phyloP scores from a whole-genome alignment of 1,140 invertebrate genomes.

The Drosophila parabipectinata region DNA sequence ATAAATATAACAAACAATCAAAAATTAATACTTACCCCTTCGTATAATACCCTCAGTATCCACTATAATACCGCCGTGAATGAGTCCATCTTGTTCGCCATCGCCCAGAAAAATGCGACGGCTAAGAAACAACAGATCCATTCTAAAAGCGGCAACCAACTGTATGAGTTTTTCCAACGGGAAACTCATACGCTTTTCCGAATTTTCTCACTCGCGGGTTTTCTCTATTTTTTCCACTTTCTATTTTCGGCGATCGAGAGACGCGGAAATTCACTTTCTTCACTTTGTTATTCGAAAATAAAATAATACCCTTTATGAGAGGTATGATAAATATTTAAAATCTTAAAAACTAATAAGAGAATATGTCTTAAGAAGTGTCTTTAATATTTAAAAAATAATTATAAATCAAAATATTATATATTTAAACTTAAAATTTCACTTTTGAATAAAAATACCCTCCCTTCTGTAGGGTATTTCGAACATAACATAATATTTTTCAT shows the following conservation, averaged over 20 bases:
- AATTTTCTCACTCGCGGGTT: too few species aligned
- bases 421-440: too few species aligned
- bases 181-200: not conserved
- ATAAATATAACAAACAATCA: not conserved
- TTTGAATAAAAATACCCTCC: too few species aligned
- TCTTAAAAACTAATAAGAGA: not conserved
- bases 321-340: not conserved
- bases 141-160: constrained; percentile 34
- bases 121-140: constrained; percentile 82
- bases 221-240: constrained; percentile 1
- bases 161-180: constrained; percentile 8
- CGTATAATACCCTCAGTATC: constrained; percentile 75
- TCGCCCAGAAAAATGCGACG: constrained; percentile 75
- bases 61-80: constrained; percentile 79
- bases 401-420: too few species aligned
- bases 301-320: not conserved
- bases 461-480: not conserved
- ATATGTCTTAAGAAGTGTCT: too few species aligned
- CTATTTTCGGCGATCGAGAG: constrained; percentile 39
- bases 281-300: not conserved
- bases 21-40: constrained; percentile 32
- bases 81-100: constrained; percentile 42
- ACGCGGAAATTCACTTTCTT: not conserved
- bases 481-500: not conserved
- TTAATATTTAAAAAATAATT: not conserved